Percentiles rank a stretch among this genome's conserved stretches.
Evolutionary conservation across 2,113 vertebrate genomes (phyloP).

Genomic region (Hystrix brachyura): DNA sequence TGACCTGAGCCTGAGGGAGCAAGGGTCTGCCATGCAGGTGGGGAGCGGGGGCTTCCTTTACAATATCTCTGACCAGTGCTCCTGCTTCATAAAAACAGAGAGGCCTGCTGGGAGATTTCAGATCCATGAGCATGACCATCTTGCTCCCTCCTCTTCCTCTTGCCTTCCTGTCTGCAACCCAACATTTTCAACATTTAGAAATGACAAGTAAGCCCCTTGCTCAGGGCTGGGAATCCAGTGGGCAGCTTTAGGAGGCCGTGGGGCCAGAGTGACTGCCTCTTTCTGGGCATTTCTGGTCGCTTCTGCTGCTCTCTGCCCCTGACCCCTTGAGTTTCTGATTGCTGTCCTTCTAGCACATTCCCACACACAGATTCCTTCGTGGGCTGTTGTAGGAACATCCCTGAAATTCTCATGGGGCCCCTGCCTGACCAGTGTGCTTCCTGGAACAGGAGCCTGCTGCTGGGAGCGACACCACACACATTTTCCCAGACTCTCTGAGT

Average conservation of each 20-base stretch:
- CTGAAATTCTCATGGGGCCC: constrained; percentile 10
- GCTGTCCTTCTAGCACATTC: constrained; percentile 48
- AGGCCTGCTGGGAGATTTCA: background rate
- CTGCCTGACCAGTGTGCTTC: background rate
- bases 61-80: background rate
- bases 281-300: background rate
- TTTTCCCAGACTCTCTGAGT: constrained; percentile 40
- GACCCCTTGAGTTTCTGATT: background rate
- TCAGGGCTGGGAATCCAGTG: background rate
- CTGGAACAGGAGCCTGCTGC: constrained; percentile 36
- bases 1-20: background rate
- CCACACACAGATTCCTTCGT: constrained; percentile 59
- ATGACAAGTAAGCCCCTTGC: background rate
- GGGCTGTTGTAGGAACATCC: constrained; percentile 35
- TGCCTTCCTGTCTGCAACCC: background rate
- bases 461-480: background rate
- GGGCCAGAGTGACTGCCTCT: background rate
- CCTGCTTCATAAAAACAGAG: background rate
- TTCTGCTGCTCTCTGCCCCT: background rate
- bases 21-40: rapidly evolving
- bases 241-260: background rate
- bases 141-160: background rate
- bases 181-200: background rate
- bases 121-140: no score
- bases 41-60: background rate